Conservation (phyloP, 2,888 invertebrate genomes). For the Minunthozetes semirufus region DNA sequence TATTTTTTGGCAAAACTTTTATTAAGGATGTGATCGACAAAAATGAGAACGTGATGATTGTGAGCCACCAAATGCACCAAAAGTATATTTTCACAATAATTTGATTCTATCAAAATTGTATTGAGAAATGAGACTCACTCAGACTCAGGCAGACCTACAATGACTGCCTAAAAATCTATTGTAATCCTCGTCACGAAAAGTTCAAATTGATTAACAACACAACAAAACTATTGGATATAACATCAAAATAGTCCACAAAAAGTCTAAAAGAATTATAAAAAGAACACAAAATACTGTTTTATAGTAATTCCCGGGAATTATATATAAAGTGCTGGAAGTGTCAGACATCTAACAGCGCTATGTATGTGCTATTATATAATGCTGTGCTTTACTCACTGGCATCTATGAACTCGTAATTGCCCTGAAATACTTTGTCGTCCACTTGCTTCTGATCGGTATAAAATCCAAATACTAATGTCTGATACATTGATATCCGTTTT, state of each 20-base stretch:
- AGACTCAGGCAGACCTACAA: not conserved
- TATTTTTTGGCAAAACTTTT: constrained; percentile 10
- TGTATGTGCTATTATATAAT: too few species aligned
- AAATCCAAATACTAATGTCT: constrained; percentile 87
- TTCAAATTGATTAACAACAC: constrained; percentile 28
- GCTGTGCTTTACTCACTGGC: constrained; percentile 64
- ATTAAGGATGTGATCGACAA: constrained; percentile 1
- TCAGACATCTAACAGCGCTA: too few species aligned
- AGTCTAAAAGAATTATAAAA: not conserved
- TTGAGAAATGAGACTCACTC: not conserved
- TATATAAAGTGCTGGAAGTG: too few species aligned
- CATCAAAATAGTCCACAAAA: not conserved
- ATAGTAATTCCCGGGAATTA: too few species aligned
- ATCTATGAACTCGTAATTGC: constrained; percentile 84
- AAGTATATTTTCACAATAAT: constrained; percentile 4
- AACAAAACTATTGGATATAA: constrained; percentile 20
- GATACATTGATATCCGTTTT: constrained; percentile 80
- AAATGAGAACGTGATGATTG: not conserved
- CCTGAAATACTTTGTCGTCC: constrained; percentile 64
- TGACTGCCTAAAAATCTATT: not conserved
- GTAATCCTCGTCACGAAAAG: constrained; percentile 27
- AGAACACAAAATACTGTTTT: not conserved
- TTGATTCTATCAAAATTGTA: not conserved
- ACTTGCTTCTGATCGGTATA: constrained; percentile 83
- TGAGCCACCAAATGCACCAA: not conserved